Evolutionary conservation across 1,140 invertebrate genomes (phyloP), one percentile per base, ranked within the genome.

Genomic region (Drosophila malerkotliana): DNA sequence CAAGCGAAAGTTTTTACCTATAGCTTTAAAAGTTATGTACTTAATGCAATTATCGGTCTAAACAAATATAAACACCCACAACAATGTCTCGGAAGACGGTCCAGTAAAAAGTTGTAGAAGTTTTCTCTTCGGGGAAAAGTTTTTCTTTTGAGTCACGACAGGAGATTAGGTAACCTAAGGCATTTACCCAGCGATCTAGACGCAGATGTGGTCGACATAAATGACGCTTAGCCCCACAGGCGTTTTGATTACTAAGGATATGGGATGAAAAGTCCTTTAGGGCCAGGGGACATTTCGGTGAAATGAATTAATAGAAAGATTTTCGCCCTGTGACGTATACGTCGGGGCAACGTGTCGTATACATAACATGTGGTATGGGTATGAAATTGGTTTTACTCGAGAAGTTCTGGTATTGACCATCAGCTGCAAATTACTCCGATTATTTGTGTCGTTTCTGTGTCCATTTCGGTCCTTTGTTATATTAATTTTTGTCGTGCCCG

Each of bases 161-260:
- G 63, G 57, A 74, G 79, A 74, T 82, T 82, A 82, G 61, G 58
- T 45, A 68, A 56, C 67, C 74, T 24, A 12, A 58, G 73, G 63
- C 66, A 69, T 69, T 69, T 68, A 68, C 34, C 49, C 48, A 59
- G 78, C 59, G 79, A 62, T 71, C 73, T 56, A 55, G 67, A 45
- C 79, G 53, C 62, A 51, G 78, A 72, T 77, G 79, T 66, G 48
- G 61, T 18, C 59, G 66, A 52, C 53, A 58, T 77, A 77, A 77
- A 77, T 77, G 73, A 77, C 52, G 48, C 71, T 64, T 56, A 80
- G 77, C 44, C 41, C 7, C 56, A 37, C 41, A 39, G 45, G 72
- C 68, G 47, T 62, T 66, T 67, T 72, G 66, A 58, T 37, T 37
- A 37, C 34, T 37, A 12, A n/a, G 34, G 34, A 37, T 37, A 5